Percentiles rank a stretch among this genome's conserved stretches.
phyloP scores from a whole-genome alignment of 2,888 invertebrate genomes.

The Cataglyphis altisquamis region DNA sequence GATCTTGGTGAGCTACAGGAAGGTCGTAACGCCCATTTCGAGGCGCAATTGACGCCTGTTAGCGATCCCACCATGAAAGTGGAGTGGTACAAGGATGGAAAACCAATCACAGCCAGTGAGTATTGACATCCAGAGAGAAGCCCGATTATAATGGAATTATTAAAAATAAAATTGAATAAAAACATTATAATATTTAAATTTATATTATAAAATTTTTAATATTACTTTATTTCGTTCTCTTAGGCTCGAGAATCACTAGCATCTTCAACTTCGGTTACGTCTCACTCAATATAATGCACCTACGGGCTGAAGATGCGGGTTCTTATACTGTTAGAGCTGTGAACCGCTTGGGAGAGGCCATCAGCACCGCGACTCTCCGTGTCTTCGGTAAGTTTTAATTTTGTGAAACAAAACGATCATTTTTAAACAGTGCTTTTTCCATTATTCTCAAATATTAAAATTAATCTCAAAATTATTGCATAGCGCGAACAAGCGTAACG shows the following conservation, averaged over 20 bases:
- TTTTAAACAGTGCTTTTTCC: neutral
- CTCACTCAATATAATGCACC: slow-evolving; percentile 99
- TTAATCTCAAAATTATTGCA: slow-evolving; percentile 8
- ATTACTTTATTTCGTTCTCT: slow-evolving; percentile 9
- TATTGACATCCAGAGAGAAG: slow-evolving; percentile 38
- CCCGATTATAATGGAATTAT: neutral
- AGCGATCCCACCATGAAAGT: slow-evolving; percentile 97
- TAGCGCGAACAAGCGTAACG: slow-evolving; percentile 93
- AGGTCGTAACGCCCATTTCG: slow-evolving; percentile 97
- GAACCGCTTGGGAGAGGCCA: slow-evolving; percentile 96
- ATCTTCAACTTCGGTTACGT: slow-evolving; percentile 99
- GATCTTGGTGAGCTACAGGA: slow-evolving; percentile 95
- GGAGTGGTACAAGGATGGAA: slow-evolving; percentile 98
- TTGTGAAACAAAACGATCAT: neutral
- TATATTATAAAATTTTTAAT: neutral
- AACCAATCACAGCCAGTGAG: slow-evolving; percentile 96
- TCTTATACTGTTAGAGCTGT: slow-evolving; percentile 97
- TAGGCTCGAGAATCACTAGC: slow-evolving; percentile 96
- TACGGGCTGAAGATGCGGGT: slow-evolving; percentile 99
- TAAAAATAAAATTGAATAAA: neutral
- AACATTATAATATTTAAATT: neutral
- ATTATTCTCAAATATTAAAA: neutral
- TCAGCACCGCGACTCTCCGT: slow-evolving; percentile 92
- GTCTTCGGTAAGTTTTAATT: slow-evolving; percentile 87
- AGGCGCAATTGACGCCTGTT: slow-evolving; percentile 96